Evolutionary conservation across 2,113 vertebrate species (phyloP), one percentile per base, ranked within the genome.

Genomic region (Clarias gariepinus): DNA sequence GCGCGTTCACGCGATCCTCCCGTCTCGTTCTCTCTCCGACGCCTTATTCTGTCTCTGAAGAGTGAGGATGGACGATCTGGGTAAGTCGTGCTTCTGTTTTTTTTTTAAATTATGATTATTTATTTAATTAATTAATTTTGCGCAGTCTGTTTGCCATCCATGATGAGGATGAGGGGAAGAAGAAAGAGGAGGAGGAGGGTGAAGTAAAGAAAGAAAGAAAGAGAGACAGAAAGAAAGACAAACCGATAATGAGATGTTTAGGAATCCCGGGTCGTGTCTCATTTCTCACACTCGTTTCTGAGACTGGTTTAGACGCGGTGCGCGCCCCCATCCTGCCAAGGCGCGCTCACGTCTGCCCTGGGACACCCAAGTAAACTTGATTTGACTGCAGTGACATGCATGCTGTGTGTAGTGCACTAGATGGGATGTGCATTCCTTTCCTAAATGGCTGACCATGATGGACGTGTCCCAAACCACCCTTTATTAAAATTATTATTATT

Each of bases 51-150:
- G 47, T 47, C 66, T 87, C 89, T 87, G 77, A 91, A 77, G 36
- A 18, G 77, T 25, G 16, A 85, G 66, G 87, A 95, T 95, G 95
- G 95, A 95, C 78, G 94, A 95, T 90, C 64, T 95, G 90, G 95
- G 95, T 95, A 85, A 91, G 95, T 93, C 55, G 61, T 28, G 1
- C 12, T 77, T 60, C 19, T n/a, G n/a, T 16, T 76, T 81, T 4
- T 82, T 2, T 25, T 16, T 11, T 41, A 0, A 36, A 23, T n/a
- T 58, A n/a, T 58, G 4, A 76, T 41, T 57, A 58, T 77, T 19
- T 55, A 64, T 64, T 74, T 52, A 47, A 28, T 61, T 18, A 19
- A 63, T 16, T 81, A 36, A 21, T 60, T 85, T 76, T 64, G 81
- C 64, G 55, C 66, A 83, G 61, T 60, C 21, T 28, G 82, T 16